Conservation (phyloP, 2,797 vertebrate genomes). For the Geotrypetes seraphini region DNA sequence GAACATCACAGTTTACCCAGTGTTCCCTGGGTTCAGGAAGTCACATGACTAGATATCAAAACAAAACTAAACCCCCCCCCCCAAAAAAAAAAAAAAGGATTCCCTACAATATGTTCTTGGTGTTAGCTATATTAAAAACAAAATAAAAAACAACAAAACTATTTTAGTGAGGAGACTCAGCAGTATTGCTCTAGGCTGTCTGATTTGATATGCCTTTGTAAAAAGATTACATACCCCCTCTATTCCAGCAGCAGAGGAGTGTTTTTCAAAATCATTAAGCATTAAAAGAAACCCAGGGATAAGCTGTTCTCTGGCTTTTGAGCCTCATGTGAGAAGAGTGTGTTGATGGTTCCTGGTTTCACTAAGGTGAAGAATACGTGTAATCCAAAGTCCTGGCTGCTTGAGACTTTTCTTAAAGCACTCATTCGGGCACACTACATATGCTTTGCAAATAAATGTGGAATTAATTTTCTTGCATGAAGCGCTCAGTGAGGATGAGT, state of each 20-base stretch:
- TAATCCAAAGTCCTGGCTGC: constrained; percentile 42
- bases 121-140: too few species aligned
- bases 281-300: constrained; percentile 10
- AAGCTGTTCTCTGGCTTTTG: constrained; percentile 12
- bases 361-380: constrained; percentile 28
- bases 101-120: constrained; percentile 24
- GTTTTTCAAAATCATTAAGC: background rate
- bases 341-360: constrained; percentile 24
- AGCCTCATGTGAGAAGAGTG: constrained; percentile 16
- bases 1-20: constrained; percentile 39
- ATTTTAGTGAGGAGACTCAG: constrained; percentile 15
- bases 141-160: constrained; percentile 37
- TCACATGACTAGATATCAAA: constrained; percentile 33
- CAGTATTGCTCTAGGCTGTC: constrained; percentile 20
- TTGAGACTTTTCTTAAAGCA: constrained; percentile 45
- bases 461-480: constrained; percentile 53
- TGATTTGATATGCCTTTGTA: constrained; percentile 12
- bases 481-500: constrained; percentile 45
- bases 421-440: constrained; percentile 42
- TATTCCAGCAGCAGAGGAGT: background rate
- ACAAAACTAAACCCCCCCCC: too few species aligned
- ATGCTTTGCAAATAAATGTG: constrained; percentile 49
- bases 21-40: constrained; percentile 34
- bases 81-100: constrained; percentile 36
- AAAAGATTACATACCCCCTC: background rate